Evolutionary conservation across 2,888 invertebrate genomes (phyloP).

Genomic region (Chydorus sphaericus): DNA sequence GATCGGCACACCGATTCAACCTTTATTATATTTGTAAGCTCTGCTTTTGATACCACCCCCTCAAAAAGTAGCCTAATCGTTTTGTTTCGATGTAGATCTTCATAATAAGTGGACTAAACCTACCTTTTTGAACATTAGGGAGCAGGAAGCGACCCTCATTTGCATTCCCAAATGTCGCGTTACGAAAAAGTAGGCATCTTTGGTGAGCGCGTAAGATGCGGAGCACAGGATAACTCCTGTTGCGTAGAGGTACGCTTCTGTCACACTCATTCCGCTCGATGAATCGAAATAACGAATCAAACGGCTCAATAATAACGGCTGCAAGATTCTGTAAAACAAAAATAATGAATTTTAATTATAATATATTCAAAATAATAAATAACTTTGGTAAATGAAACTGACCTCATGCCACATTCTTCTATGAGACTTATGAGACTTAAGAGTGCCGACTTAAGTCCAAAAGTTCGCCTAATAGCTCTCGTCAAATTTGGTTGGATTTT

Average conservation of each 20-base stretch:
- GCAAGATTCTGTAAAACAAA: conserved; percentile 45
- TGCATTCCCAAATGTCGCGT: conserved; percentile 58
- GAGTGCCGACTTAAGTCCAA: not conserved
- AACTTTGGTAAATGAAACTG: too few species aligned
- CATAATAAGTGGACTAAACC: too few species aligned
- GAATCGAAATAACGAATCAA: conserved; percentile 48
- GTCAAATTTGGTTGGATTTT: not conserved
- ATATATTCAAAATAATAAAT: not conserved
- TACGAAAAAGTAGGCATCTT: conserved; percentile 79
- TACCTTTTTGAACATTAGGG: conserved; percentile 70
- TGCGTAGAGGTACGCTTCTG: conserved; percentile 60
- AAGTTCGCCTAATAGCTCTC: not conserved
- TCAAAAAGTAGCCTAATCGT: too few species aligned
- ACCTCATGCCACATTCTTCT: not conserved
- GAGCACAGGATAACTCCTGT: conserved; percentile 56
- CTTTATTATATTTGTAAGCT: too few species aligned
- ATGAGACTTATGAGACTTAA: not conserved
- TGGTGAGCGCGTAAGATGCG: conserved; percentile 55
- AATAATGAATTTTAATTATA: not conserved
- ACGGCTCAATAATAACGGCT: conserved; percentile 48
- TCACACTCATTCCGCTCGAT: conserved; percentile 32
- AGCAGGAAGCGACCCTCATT: conserved; percentile 63
- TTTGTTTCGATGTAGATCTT: too few species aligned
- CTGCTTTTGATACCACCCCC: too few species aligned
- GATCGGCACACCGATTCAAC: too few species aligned